phyloP scores from a whole-genome alignment of 1,140 invertebrate genomes.

The Glossosoma conforme region DNA sequence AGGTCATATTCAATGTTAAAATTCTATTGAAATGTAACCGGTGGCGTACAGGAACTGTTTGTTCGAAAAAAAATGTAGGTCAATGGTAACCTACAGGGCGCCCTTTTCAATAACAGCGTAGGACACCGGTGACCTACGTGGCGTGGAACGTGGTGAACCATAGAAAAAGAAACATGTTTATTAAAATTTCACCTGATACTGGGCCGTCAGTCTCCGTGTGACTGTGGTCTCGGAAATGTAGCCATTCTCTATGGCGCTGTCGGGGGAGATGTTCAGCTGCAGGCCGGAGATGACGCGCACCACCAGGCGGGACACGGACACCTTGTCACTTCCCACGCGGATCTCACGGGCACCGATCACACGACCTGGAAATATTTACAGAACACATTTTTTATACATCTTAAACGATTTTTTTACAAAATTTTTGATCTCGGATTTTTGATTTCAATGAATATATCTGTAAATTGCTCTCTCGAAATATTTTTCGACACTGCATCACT shows the following conservation, averaged over 20 bases:
- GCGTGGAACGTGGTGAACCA: too few relatives aligned
- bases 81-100: too few relatives aligned
- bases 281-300: constrained; percentile 89
- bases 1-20: too few relatives aligned
- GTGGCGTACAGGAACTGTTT: too few relatives aligned
- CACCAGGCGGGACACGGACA: constrained; percentile 72
- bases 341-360: constrained; percentile 89
- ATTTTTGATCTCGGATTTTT: too few relatives aligned
- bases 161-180: too few relatives aligned
- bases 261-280: constrained; percentile 81
- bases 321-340: constrained; percentile 85
- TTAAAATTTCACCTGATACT: constrained; percentile 73
- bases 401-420: background rate
- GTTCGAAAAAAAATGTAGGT: too few relatives aligned
- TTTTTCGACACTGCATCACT: too few relatives aligned
- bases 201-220: constrained; percentile 80
- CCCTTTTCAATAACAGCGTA: too few relatives aligned
- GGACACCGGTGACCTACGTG: too few relatives aligned
- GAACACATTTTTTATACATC: constrained; percentile 8
- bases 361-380: constrained; percentile 52
- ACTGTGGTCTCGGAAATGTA: constrained; percentile 86
- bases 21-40: too few relatives aligned
- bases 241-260: constrained; percentile 78
- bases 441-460: background rate
- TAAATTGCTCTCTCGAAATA: background rate